Percentiles rank a stretch among this genome's conserved stretches.
Conservation (phyloP, 2,113 vertebrate species). For the Grammomys surdaster region DNA sequence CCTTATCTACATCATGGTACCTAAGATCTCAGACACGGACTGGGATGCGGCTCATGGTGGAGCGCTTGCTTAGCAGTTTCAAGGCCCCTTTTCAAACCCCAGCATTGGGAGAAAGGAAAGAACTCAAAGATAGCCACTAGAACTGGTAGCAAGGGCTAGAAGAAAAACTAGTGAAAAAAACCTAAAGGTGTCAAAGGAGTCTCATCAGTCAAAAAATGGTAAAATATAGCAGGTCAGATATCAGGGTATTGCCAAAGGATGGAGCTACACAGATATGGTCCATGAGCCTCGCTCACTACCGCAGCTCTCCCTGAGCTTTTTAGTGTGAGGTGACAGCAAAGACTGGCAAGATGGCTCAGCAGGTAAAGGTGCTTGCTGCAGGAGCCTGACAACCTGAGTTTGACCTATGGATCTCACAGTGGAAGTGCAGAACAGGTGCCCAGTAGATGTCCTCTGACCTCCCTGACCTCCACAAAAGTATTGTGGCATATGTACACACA, state of each 20-base stretch:
- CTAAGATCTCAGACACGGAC: background rate
- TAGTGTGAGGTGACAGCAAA: background rate
- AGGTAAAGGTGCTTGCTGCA: background rate
- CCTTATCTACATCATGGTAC: background rate
- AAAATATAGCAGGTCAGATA: background rate
- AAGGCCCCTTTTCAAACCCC: background rate
- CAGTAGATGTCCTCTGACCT: background rate
- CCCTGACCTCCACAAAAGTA: background rate
- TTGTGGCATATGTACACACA: background rate
- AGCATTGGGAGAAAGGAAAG: background rate
- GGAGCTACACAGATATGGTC: background rate
- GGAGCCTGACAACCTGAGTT: background rate
- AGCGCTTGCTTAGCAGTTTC: background rate
- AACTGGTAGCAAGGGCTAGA: conserved; percentile 34
- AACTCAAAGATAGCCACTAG: background rate
- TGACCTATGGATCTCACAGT: background rate
- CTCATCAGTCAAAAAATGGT: background rate
- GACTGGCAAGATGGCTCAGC: background rate
- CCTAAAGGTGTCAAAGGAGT: conserved; percentile 9
- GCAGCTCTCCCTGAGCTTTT: background rate
- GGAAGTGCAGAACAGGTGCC: background rate
- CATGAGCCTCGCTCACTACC: background rate
- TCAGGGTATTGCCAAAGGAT: background rate
- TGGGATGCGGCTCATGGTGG: background rate
- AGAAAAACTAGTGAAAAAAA: conserved; percentile 43